Percentiles rank a stretch among this genome's conserved stretches.
phyloP scores from a whole-genome alignment of 2,888 invertebrate genomes.

The Drosophila lacicola region DNA sequence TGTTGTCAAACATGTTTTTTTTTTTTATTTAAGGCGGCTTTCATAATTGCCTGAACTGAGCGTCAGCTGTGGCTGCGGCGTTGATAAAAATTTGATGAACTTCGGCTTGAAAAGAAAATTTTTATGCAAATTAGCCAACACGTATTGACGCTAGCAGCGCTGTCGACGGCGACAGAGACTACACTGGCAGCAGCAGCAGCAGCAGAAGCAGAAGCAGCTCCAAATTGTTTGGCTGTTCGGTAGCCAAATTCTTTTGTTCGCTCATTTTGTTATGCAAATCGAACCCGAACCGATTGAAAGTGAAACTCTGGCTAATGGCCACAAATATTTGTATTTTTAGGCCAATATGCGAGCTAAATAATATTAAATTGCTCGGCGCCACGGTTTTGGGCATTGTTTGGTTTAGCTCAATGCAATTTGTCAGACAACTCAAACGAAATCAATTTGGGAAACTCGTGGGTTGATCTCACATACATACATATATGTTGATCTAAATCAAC shows the following conservation, averaged over 20 bases:
- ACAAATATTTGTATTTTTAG: slow-evolving; percentile 56
- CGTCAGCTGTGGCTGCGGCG: slow-evolving; percentile 46
- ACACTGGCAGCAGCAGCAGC: slow-evolving; percentile 13
- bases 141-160: slow-evolving; percentile 29
- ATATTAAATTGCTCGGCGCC: slow-evolving; percentile 66
- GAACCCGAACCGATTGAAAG: slow-evolving; percentile 63
- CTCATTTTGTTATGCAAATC: slow-evolving; percentile 82
- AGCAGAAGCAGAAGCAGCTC: slow-evolving; percentile 51
- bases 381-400: slow-evolving; percentile 62
- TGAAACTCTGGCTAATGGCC: slow-evolving; percentile 61
- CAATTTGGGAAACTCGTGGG: slow-evolving; percentile 50
- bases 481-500: slow-evolving; percentile 30
- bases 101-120: slow-evolving; percentile 73
- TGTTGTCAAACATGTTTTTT: slow-evolving; percentile 72
- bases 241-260: slow-evolving; percentile 78
- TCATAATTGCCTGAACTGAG: slow-evolving; percentile 35
- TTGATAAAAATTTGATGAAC: slow-evolving; percentile 79
- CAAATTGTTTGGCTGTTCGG: slow-evolving; percentile 74
- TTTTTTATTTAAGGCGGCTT: slow-evolving; percentile 44
- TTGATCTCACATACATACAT: slow-evolving; percentile 14
- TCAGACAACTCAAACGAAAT: slow-evolving; percentile 57
- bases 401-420: slow-evolving; percentile 66
- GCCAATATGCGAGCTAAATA: slow-evolving; percentile 65
- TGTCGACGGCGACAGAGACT: slow-evolving; percentile 20
- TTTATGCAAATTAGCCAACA: slow-evolving; percentile 69